Percentiles rank a stretch among this genome's conserved stretches.
Evolutionary conservation across 1,140 invertebrate species (phyloP).

Genomic region (Trachymyrmex septentrionalis): DNA sequence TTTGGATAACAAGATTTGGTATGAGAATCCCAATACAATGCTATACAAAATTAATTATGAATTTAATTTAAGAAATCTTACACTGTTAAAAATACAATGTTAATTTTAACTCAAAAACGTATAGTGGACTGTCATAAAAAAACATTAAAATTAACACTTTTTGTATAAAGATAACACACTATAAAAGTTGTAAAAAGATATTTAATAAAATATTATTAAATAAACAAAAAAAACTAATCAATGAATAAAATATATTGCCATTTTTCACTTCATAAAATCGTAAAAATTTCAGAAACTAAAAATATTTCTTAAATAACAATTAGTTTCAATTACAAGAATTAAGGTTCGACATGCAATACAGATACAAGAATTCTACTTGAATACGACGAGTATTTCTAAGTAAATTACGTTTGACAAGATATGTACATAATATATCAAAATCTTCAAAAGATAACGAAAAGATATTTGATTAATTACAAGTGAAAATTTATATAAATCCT

Average conservation of each 20-base stretch:
- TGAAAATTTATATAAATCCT: background rate
- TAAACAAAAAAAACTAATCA: background rate
- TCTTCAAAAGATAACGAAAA: background rate
- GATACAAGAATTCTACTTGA: slow-evolving; percentile 20
- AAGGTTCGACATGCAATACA: background rate
- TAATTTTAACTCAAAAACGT: no score
- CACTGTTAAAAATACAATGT: no score
- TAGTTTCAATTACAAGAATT: slow-evolving; percentile 31
- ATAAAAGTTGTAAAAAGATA: background rate
- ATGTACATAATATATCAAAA: background rate
- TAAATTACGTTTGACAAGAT: slow-evolving; percentile 9
- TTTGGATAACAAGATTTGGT: background rate
- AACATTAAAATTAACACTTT: no score
- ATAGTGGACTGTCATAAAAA: no score
- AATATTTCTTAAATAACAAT: slow-evolving; percentile 37
- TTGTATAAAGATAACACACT: background rate
- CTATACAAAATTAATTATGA: background rate
- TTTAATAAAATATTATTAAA: background rate
- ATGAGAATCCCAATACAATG: background rate
- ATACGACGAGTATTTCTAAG: slow-evolving; percentile 31
- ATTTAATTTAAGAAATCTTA: slow-evolving; percentile 19
- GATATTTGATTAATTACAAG: background rate
- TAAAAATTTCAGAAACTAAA: slow-evolving; percentile 40
- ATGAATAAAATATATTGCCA: background rate
- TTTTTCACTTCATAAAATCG: background rate